Evolutionary conservation across 2,888 invertebrate species (phyloP).

Genomic region (Eutolmus rufibarbis): DNA sequence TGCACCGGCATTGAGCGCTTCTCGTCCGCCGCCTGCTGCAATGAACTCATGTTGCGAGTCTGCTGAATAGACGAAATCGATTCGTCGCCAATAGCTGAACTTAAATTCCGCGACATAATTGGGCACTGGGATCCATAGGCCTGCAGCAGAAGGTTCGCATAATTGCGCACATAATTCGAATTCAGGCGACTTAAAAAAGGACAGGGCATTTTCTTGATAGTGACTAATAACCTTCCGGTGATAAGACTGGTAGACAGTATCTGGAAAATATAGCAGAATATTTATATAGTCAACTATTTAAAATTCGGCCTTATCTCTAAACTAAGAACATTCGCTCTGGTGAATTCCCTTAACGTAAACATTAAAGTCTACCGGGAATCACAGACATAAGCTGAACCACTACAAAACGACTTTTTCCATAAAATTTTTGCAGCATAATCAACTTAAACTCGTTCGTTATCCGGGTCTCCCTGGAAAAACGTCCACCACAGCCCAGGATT

Average conservation of each 20-base stretch:
- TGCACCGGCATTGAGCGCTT: neutral
- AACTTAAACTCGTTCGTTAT: too few relatives aligned
- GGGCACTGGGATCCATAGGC: conserved; percentile 85
- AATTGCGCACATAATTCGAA: conserved; percentile 81
- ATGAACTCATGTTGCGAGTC: conserved; percentile 44
- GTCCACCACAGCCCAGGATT: too few relatives aligned
- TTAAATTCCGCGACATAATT: conserved; percentile 64
- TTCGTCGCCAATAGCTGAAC: conserved; percentile 19
- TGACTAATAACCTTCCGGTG: neutral
- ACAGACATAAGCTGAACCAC: neutral
- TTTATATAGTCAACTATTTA: neutral
- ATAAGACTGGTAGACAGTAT: conserved; percentile 11
- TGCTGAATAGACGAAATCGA: conserved; percentile 50
- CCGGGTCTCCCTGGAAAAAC: too few relatives aligned
- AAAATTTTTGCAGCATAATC: neutral
- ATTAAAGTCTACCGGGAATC: neutral
- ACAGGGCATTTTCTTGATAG: conserved; percentile 76
- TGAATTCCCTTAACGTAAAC: neutral
- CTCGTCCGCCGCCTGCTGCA: conserved; percentile 39
- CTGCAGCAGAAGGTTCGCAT: conserved; percentile 77
- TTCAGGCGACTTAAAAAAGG: conserved; percentile 85
- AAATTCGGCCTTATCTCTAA: neutral
- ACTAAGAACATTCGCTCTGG: neutral
- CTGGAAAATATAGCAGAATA: neutral
- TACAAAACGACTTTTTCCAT: neutral